phyloP scores from a whole-genome alignment of 2,797 vertebrate genomes.

The Chrosomus eos region DNA sequence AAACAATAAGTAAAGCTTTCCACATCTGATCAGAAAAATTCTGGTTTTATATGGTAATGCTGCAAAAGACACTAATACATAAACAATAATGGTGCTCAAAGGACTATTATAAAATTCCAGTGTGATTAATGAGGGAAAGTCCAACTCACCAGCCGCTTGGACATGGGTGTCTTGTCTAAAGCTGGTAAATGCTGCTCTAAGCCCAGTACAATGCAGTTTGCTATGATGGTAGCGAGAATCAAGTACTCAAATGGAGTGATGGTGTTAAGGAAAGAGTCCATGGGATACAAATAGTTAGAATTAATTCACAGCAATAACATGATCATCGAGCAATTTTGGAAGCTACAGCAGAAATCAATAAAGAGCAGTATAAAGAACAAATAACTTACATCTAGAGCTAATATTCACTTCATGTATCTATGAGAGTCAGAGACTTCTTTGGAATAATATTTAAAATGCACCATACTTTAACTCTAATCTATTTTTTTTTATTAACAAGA shows the following conservation, averaged over 20 bases:
- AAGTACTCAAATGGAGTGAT: slow-evolving; percentile 97
- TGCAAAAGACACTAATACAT: neutral
- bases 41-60: neutral
- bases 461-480: neutral
- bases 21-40: neutral
- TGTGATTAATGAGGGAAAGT: neutral
- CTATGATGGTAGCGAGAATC: slow-evolving; percentile 98
- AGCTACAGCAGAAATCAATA: neutral
- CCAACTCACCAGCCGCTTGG: slow-evolving; percentile 91
- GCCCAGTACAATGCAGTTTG: slow-evolving; percentile 97
- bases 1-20: neutral
- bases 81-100: neutral
- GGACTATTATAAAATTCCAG: neutral
- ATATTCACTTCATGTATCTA: neutral
- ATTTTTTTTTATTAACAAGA: neutral
- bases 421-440: neutral
- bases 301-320: neutral
- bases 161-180: slow-evolving; percentile 95
- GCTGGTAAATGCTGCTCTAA: slow-evolving; percentile 97
- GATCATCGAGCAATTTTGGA: neutral
- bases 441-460: neutral
- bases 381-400: neutral
- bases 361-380: neutral
- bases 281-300: neutral
- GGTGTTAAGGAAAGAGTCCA: slow-evolving; percentile 70